phyloP scores from a whole-genome alignment of 2,113 vertebrate species.

The Trichomycterus rosablanca region DNA sequence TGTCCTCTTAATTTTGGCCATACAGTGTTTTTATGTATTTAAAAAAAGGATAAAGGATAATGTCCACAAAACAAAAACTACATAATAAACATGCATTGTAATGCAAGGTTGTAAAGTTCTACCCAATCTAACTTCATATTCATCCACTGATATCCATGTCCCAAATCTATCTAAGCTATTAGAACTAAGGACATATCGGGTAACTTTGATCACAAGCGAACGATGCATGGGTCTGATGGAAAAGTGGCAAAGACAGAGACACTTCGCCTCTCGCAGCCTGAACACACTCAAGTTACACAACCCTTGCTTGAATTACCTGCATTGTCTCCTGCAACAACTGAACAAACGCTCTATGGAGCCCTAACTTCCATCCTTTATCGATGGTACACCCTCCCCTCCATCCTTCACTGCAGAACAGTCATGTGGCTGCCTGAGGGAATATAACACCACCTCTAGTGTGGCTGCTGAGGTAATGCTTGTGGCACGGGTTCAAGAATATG shows the following conservation, averaged over 20 bases:
- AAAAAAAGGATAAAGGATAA: too few relatives aligned
- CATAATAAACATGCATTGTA: too few relatives aligned
- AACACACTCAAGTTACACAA: conserved; percentile 60
- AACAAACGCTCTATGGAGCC: conserved; percentile 50
- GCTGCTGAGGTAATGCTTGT: too few relatives aligned
- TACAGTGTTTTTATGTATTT: too few relatives aligned
- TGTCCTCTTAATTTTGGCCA: too few relatives aligned
- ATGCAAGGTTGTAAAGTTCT: too few relatives aligned
- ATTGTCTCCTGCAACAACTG: conserved; percentile 60
- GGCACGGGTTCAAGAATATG: too few relatives aligned
- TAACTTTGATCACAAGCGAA: conserved; percentile 5
- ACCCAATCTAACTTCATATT: too few relatives aligned
- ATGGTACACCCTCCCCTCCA: conserved; percentile 30
- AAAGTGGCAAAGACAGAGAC: conserved; percentile 50
- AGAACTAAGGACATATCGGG: not conserved
- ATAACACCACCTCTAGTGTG: conserved; percentile 39
- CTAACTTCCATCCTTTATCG: conserved; percentile 48
- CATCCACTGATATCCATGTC: too few relatives aligned
- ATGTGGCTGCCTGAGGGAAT: conserved; percentile 45
- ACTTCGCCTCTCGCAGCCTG: conserved; percentile 47
- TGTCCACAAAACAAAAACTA: too few relatives aligned
- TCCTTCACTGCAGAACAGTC: conserved; percentile 13
- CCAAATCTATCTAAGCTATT: not conserved
- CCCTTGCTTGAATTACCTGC: conserved; percentile 56
- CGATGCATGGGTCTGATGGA: conserved; percentile 9